Conservation (phyloP, 2,113 vertebrate species). For the Epinephelus moara region DNA sequence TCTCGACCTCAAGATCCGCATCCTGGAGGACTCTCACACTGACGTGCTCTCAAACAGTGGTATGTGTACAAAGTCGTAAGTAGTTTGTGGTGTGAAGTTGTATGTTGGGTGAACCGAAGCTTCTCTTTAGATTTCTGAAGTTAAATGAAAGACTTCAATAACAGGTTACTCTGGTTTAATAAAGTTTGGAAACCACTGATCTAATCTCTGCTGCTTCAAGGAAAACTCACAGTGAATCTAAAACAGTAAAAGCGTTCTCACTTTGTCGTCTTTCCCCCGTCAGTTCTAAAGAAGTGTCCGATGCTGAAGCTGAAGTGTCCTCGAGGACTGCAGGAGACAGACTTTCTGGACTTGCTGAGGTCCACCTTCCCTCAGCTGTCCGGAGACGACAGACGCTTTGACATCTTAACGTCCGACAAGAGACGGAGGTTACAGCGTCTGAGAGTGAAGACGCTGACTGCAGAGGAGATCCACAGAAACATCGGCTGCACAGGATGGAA, state of each 20-base stretch:
- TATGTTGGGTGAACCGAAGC: too few species aligned
- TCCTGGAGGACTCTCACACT: slow-evolving; percentile 50
- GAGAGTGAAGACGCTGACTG: not conserved
- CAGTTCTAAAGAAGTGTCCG: slow-evolving; percentile 51
- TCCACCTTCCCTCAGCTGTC: slow-evolving; percentile 56
- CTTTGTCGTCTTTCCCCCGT: not conserved
- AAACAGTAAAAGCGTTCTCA: not conserved
- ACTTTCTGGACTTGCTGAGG: slow-evolving; percentile 54
- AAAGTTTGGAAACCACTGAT: too few species aligned
- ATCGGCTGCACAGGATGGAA: rapidly evolving
- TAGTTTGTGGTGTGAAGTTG: too few species aligned
- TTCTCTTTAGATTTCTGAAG: too few species aligned
- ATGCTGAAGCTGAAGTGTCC: slow-evolving; percentile 49
- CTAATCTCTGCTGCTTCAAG: too few species aligned
- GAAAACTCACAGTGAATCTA: too few species aligned
- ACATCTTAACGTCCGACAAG: slow-evolving; percentile 21
- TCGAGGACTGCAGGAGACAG: slow-evolving; percentile 25
- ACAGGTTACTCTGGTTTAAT: too few species aligned
- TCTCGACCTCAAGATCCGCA: slow-evolving; percentile 43
- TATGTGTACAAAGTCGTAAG: not conserved
- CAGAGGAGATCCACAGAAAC: slow-evolving; percentile 34
- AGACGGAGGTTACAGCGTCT: slow-evolving; percentile 31
- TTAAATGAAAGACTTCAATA: too few species aligned
- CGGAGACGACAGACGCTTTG: slow-evolving; percentile 20
- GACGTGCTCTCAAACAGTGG: slow-evolving; percentile 24